phyloP scores from a whole-genome alignment of 2,113 vertebrate species.

The Colius striatus region DNA sequence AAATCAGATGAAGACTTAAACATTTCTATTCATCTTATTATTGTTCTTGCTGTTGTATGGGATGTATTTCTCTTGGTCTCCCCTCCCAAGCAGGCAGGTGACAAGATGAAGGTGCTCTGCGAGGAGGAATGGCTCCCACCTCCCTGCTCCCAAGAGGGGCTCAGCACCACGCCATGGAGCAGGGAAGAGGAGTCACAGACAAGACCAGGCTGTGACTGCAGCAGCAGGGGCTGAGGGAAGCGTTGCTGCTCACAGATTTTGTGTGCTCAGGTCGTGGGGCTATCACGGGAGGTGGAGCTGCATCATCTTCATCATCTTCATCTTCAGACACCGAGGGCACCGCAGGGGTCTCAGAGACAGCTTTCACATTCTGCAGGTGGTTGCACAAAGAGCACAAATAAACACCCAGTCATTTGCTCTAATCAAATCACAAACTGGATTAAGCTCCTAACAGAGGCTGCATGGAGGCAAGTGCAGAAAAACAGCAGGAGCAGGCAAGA shows the following conservation, averaged over 20 bases:
- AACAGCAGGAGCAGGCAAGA: background rate
- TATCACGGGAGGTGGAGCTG: conserved; percentile 88
- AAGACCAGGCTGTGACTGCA: background rate
- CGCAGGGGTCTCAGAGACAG: conserved; percentile 88
- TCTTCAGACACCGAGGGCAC: conserved; percentile 91
- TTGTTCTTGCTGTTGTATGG: background rate
- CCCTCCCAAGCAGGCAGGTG: background rate
- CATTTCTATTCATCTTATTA: background rate
- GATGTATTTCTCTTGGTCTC: background rate
- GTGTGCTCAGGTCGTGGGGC: conserved; percentile 95
- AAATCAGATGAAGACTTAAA: background rate
- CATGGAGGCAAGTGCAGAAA: background rate
- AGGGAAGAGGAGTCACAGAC: background rate
- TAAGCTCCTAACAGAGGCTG: background rate
- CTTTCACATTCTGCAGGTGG: conserved; percentile 83
- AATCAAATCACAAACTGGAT: background rate
- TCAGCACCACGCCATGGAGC: background rate
- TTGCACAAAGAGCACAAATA: background rate
- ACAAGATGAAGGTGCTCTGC: background rate
- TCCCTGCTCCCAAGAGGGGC: background rate
- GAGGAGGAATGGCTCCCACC: background rate
- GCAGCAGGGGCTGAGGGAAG: background rate
- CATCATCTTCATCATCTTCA: conserved; percentile 91
- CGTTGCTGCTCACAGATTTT: conserved; percentile 88
- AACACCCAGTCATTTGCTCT: accelerated